A percentile compares a stretch with the other conserved stretches of the same genome.
phyloP scores from a whole-genome alignment of 2,113 vertebrate species.

The Lepidothrix coronata region DNA sequence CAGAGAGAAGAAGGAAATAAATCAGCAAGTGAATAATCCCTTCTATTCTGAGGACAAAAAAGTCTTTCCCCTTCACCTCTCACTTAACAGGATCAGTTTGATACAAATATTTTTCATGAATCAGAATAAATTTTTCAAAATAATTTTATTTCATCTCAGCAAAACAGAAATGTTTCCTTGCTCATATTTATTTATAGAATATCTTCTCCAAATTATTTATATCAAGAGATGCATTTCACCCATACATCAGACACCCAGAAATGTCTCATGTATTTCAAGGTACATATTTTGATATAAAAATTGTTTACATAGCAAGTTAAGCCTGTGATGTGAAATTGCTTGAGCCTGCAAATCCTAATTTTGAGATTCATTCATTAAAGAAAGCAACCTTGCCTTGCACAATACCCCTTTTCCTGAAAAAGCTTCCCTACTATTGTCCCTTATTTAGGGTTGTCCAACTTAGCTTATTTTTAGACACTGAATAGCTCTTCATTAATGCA shows the following conservation, averaged over 20 bases:
- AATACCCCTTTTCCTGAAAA: background rate
- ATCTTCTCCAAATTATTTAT: background rate
- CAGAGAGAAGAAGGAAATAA: background rate
- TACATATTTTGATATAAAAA: background rate
- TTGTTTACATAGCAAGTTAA: background rate
- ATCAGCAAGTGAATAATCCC: background rate
- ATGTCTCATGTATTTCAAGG: background rate
- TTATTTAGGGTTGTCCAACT: background rate
- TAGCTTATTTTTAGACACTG: background rate
- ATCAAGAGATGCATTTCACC: background rate
- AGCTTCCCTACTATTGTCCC: background rate
- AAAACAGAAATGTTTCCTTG: background rate
- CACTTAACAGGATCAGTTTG: background rate
- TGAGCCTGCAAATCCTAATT: background rate
- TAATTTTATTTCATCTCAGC: background rate
- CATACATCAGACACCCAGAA: background rate
- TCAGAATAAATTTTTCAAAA: background rate
- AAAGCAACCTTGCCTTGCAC: background rate
- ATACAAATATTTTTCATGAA: background rate
- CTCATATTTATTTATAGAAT: background rate
- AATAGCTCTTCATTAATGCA: background rate
- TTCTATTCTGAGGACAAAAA: background rate
- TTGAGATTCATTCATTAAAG: background rate
- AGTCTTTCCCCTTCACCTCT: background rate
- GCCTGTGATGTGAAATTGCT: background rate